phyloP scores from a whole-genome alignment of 2,888 invertebrate species.

The Spilarctia lutea region DNA sequence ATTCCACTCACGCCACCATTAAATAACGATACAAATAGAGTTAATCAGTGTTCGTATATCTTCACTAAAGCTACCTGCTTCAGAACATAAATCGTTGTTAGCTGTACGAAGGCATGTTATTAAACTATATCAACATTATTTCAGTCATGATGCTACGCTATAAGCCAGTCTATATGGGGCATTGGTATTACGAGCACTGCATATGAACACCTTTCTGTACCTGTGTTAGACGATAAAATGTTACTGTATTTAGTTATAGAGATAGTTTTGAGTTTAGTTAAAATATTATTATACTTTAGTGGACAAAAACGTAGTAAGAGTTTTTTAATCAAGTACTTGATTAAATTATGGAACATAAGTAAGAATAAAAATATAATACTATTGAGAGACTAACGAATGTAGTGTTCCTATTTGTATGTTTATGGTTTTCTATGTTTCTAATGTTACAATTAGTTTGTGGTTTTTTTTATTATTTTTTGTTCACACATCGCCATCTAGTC shows the following conservation, averaged over 20 bases:
- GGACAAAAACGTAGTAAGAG: too few relatives aligned
- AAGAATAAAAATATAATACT: not conserved
- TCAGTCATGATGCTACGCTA: constrained; percentile 9
- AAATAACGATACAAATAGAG: constrained; percentile 16
- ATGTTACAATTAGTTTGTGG: too few relatives aligned
- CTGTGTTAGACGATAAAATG: not conserved
- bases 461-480: too few relatives aligned
- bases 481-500: too few relatives aligned
- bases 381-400: not conserved
- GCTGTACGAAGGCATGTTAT: constrained; percentile 14
- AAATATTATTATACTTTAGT: not conserved
- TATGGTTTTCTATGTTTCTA: too few relatives aligned
- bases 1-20: constrained; percentile 20
- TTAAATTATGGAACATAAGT: too few relatives aligned
- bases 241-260: not conserved
- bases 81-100: constrained; percentile 19
- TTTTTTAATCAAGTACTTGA: too few relatives aligned
- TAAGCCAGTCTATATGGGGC: constrained; percentile 9
- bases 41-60: constrained; percentile 25
- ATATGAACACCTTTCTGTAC: not conserved
- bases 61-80: constrained; percentile 20
- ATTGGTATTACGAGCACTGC: constrained; percentile 5
- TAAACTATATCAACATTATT: constrained; percentile 19
- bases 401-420: not conserved
- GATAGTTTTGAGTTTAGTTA: not conserved